A percentile compares a stretch with the other conserved stretches of the same genome.
Evolutionary conservation across 2,888 invertebrate species (phyloP).

Genomic region (Chelonus formosanus): DNA sequence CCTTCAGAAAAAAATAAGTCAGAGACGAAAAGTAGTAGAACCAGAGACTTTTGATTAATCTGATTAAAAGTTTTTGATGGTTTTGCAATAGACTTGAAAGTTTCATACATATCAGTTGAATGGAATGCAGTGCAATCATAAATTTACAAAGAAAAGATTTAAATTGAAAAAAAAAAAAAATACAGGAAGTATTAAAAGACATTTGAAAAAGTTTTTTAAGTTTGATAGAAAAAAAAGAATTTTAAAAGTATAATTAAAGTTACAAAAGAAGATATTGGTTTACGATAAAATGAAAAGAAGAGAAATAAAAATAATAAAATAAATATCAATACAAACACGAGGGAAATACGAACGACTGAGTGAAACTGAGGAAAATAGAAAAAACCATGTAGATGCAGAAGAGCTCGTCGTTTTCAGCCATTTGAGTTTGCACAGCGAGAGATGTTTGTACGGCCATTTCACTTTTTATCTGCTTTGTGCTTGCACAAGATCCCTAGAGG

Average conservation of each 20-base stretch:
- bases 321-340: not conserved
- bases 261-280: not conserved
- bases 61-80: conserved; percentile 31
- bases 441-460: conserved; percentile 38
- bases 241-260: not conserved
- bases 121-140: not conserved
- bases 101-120: conserved; percentile 26
- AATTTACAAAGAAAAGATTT: too few species aligned
- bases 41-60: conserved; percentile 27
- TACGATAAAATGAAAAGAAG: not conserved
- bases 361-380: conserved; percentile 17
- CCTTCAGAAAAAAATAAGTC: conserved; percentile 17
- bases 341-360: not conserved
- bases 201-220: not conserved
- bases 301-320: not conserved
- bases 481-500: conserved; percentile 32
- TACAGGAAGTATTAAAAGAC: too few species aligned
- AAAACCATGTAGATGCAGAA: conserved; percentile 19
- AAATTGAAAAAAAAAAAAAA: too few species aligned
- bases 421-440: conserved; percentile 52
- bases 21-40: conserved; percentile 9
- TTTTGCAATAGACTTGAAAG: conserved; percentile 13
- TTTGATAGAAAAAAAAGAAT: not conserved
- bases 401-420: conserved; percentile 44
- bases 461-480: conserved; percentile 19